Evolutionary conservation across 2,113 vertebrate species (phyloP), one percentile per base, ranked within the genome.

Genomic region (Sarotherodon lohbergeri): DNA sequence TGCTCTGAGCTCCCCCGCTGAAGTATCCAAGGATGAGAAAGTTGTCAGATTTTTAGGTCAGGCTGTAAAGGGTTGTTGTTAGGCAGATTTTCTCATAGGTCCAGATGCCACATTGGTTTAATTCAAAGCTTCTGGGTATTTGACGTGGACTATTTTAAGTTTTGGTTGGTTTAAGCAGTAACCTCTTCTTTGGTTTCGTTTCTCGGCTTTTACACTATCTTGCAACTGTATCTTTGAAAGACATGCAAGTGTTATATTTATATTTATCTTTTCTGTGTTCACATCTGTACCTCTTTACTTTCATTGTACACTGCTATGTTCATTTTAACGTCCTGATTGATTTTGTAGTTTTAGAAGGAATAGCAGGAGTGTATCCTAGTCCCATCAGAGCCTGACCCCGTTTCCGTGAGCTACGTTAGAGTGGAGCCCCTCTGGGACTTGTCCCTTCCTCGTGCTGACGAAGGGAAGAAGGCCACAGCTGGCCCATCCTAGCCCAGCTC

Each of bases 21-120:
- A 92, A 92, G 92, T 91, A 93, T 91, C 90, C 85, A 89, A 93
- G 94, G 93, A 96, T 95, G 95, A 96, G 94, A 95, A 94, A 95
- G 93, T 95, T 96, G 95, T 96, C 94, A 95, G 94, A 96, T 96
- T 96, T 96, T 94, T 97, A 96, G 96, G 96, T 96, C 95, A 96
- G 90, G 89, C 93, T 94, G 94, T 87, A 93, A 68, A 92, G 93
- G 94, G 93, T 94, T 95, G 95, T 96, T 94, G 96, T 95, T 90
- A 95, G 95, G 96, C 96, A 96, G 96, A 96, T 83, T 93, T 66
- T 43, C 86, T 94, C 91, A 46, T 81, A 91, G 88, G 88, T 90
- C 86, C 80, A 85, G 54, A 86, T 81, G 81, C 85, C 84, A 84
- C 41, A 57, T 48, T 83, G 83, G 82, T 86, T 95, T 94, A 27